phyloP scores from a whole-genome alignment of 1,140 invertebrate genomes.

The Amphibalanus amphitrite region DNA sequence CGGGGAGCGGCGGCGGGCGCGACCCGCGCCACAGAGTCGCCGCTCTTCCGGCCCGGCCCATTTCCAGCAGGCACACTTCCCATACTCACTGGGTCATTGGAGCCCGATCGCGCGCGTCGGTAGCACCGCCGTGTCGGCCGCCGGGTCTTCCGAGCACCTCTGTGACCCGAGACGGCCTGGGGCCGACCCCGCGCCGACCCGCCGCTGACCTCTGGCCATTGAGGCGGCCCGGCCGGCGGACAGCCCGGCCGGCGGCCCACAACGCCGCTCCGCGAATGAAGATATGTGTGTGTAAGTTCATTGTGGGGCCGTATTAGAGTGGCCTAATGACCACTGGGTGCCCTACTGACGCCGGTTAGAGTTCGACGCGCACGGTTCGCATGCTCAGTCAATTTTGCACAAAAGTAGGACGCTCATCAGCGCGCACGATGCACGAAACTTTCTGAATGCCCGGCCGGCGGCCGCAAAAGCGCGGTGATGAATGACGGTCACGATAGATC shows the following conservation, averaged over 20 bases:
- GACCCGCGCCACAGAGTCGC: not conserved
- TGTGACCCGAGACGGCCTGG: not conserved
- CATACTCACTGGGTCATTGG: slow-evolving; percentile 1
- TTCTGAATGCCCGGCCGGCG: no score
- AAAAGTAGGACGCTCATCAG: not conserved
- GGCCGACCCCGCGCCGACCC: not conserved
- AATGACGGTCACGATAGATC: no score
- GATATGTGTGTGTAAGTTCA: not conserved
- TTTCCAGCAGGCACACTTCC: not conserved
- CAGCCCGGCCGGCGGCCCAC: not conserved
- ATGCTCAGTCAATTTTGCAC: not conserved
- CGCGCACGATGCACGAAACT: no score
- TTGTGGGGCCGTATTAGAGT: not conserved
- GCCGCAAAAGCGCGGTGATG: no score
- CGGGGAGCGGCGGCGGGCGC: no score
- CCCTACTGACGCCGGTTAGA: not conserved
- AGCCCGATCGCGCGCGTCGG: not conserved
- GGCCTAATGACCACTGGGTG: not conserved
- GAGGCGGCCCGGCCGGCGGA: no score
- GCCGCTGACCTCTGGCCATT: not conserved
- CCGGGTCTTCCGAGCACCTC: not conserved
- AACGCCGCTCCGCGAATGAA: not conserved
- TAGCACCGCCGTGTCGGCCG: not conserved
- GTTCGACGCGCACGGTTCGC: not conserved
- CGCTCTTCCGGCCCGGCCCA: not conserved